A percentile compares a stretch with the other conserved stretches of the same genome.
Conservation (phyloP, 2,113 vertebrate genomes). For the Accipiter cooperii region DNA sequence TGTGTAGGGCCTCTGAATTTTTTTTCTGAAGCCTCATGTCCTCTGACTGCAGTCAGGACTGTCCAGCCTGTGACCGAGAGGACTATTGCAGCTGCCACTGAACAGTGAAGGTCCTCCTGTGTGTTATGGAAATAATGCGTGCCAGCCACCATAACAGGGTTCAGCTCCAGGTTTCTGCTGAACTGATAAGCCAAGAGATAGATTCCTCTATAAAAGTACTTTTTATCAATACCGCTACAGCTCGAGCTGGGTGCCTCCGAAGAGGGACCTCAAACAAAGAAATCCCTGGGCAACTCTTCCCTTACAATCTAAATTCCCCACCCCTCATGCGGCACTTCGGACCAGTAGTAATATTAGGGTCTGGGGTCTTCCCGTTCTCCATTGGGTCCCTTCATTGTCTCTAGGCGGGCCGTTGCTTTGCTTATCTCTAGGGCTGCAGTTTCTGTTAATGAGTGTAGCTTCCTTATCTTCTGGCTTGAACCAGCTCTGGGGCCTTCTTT, state of each 20-base stretch:
- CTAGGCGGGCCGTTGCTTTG: too few species aligned
- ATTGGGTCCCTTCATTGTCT: neutral
- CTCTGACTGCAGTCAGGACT: neutral
- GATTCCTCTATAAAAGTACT: neutral
- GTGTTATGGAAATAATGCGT: neutral
- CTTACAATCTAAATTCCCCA: neutral
- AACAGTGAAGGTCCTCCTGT: neutral
- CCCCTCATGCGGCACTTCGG: neutral
- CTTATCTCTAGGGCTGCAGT: too few species aligned
- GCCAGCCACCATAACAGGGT: neutral
- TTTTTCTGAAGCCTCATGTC: neutral
- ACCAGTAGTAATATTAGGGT: neutral
- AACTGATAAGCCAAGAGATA: neutral
- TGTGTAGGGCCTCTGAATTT: neutral
- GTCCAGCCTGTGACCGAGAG: neutral
- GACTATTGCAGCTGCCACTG: neutral
- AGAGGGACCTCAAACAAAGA: neutral
- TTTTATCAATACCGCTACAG: neutral
- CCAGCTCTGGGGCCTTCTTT: too few species aligned
- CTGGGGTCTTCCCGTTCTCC: neutral
- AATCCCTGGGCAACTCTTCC: fast-evolving
- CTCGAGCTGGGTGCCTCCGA: neutral
- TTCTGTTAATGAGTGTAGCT: too few species aligned
- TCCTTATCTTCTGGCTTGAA: too few species aligned
- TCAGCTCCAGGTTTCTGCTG: fast-evolving